Evolutionary conservation across 2,888 invertebrate species (phyloP), one percentile per base, ranked within the genome.

Genomic region (Cheilosia vulpina): DNA sequence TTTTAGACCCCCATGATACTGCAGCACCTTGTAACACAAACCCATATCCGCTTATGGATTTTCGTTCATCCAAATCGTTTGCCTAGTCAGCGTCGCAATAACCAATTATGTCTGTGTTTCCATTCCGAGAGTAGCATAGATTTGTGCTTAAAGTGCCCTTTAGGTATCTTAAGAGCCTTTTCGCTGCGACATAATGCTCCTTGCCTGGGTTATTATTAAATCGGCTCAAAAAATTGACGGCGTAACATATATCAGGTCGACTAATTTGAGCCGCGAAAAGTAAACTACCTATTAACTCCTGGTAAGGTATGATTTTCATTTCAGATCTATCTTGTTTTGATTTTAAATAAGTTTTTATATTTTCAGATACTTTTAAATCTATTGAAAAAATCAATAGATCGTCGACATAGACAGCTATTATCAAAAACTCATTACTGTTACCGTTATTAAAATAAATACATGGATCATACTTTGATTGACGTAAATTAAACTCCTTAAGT

Each of bases 241-340:
- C 55, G 15, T 43, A 69, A 27, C 45, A 55, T 19, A 57, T 57
- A 13, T 57, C 69, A 31, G 69, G 57, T 34, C 55, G n/a, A 45
- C 21, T 31, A 13, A 55, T 43, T 55, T 41, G 66, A 7, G 68
- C 68, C 15, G 53, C 53, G 21, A 68, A 68, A 1, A 68, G 17
- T n/a, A 55, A 43, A 27, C 66, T 50, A 6, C 66, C 55, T 17
- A 68, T 52, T 50, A 27, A 9, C 21, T 15, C 19, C 38, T 34
- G 47, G 47, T 17, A 47, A 4, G 47, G 47, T 5, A 5, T 2
- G 2, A 19, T 47, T 47, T 1, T 6, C 21, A 38, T 60, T 21
- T 41, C 21, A 41, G 21, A 13, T 43, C 13, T 19, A 13, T 60
- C 21, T 1, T 17, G 11, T 31, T 21, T 43, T 1, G 15, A 6